Conservation (phyloP, 1,140 invertebrate species). For the Procambarus virginalis region DNA sequence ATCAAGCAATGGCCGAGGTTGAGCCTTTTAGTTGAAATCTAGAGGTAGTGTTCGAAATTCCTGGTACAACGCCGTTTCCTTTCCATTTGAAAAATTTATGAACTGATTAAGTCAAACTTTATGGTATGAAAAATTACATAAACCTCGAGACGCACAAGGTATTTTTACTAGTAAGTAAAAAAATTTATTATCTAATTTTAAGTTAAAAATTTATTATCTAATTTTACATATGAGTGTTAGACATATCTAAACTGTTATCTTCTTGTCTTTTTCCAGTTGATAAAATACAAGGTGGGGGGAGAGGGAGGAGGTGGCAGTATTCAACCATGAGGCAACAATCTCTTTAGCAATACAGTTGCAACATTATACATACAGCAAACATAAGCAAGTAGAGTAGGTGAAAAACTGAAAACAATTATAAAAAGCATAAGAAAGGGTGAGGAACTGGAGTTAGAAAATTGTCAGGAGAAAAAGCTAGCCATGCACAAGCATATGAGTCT, state of each 20-base stretch:
- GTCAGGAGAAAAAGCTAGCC: slow-evolving; percentile 39
- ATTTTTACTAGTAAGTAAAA: too few relatives aligned
- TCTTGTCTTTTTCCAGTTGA: too few relatives aligned
- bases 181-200: too few relatives aligned
- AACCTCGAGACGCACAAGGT: too few relatives aligned
- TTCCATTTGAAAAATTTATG: neutral
- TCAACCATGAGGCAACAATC: slow-evolving; percentile 23
- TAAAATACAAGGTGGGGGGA: too few relatives aligned
- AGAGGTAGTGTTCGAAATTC: neutral
- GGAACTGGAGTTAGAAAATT: slow-evolving; percentile 7
- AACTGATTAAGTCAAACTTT: too few relatives aligned
- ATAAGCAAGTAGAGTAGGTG: slow-evolving; percentile 19
- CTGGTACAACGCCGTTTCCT: neutral
- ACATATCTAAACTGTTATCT: too few relatives aligned
- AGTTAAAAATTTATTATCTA: too few relatives aligned
- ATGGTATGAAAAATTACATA: too few relatives aligned
- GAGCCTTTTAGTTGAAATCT: slow-evolving; percentile 12
- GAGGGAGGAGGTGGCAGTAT: neutral
- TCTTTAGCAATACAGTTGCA: slow-evolving; percentile 13
- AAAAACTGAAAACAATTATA: slow-evolving; percentile 18
- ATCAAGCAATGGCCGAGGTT: slow-evolving; percentile 36
- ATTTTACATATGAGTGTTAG: too few relatives aligned
- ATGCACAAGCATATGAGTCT: slow-evolving; percentile 48
- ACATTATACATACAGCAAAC: slow-evolving; percentile 11
- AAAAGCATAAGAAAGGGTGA: slow-evolving; percentile 30